Evolutionary conservation across 2,797 vertebrate genomes (phyloP).

Genomic region (Rhadinocentrus ornatus): DNA sequence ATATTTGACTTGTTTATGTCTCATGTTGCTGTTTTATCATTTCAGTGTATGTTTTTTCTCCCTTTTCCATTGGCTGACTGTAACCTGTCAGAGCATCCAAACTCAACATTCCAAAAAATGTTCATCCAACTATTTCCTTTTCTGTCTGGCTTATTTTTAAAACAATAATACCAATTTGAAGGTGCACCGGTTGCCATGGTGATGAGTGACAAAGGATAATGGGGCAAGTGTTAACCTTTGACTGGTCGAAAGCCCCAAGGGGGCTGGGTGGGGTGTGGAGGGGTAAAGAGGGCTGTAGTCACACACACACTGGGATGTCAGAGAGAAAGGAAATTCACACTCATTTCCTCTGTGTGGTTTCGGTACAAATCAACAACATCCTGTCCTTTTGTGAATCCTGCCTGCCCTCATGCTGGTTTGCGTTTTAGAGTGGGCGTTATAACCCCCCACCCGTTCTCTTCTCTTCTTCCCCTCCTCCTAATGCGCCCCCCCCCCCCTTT

Average conservation of each 20-base stretch:
- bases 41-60: background rate
- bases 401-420: constrained; percentile 85
- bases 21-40: background rate
- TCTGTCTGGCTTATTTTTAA: constrained; percentile 22
- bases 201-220: constrained; percentile 76
- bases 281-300: constrained; percentile 11
- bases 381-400: constrained; percentile 94
- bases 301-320: constrained; percentile 85
- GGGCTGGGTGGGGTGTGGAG: constrained; percentile 51
- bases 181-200: constrained; percentile 75
- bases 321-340: constrained; percentile 92
- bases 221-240: constrained; percentile 83
- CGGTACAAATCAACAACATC: constrained; percentile 97
- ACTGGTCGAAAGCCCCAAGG: constrained; percentile 78
- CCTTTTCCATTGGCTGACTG: background rate
- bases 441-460: constrained; percentile 21
- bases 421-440: constrained; percentile 74
- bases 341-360: constrained; percentile 95
- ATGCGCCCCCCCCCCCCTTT: background rate
- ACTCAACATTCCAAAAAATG: constrained; percentile 6
- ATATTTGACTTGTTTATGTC: background rate
- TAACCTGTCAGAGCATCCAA: background rate
- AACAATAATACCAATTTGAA: constrained; percentile 70
- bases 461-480: background rate
- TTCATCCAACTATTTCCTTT: background rate